Base-by-base conservation (phyloP, 2,888 invertebrate species). In the Trichogramma evanescens region DNA sequence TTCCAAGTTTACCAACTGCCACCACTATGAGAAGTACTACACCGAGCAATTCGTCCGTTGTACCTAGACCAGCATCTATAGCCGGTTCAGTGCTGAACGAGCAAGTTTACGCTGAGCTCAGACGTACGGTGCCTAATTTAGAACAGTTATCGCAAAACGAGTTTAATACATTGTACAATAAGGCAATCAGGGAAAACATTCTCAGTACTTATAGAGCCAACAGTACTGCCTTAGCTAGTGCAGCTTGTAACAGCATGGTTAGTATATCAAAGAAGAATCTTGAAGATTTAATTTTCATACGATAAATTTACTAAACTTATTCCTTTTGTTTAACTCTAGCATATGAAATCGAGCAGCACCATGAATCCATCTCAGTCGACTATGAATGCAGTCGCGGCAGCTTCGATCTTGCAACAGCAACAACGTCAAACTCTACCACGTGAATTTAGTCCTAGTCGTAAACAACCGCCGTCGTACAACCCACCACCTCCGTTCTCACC, bases 131-230 rank as follows among this genome's bases (percentile, higher is more conserved):
- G 38, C 77, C 77, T 7, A 76, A 78, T 62, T 62, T 78, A 5
- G 76, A 77, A 8, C 75, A 77, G 51, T 59, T 78, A 6, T 77
- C 76, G 0, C 77, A 78, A 50, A 77, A 73, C 58, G 77, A 77
- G 62, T 77, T 77, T 50, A 77, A 77, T 66, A 77, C 77, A 44
- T 70, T 77, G 5, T 77, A 77, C 57, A 77, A 77, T 58, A 77
- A 76, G 63, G 74, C 77, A 49, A 77, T 77, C 8, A 76, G 76
- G 45, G 77, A 77, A 55, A 77, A 72, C 59, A 76, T 77, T 63
- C 68, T 76, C 48, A 72, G 74, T 43, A 77, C 74, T 61, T 74
- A 74, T 60, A 74, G 74, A 39, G 68, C 71, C 1, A 69, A 67
- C 5, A 71, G 69, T 48, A 62, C 66, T 3, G 54, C 61, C 6